These are phyloP conservation scores for Orthonyx spaldingii DNA, from an alignment of 2,113 vertebrate species.

Conservation along the genomic window DNA sequence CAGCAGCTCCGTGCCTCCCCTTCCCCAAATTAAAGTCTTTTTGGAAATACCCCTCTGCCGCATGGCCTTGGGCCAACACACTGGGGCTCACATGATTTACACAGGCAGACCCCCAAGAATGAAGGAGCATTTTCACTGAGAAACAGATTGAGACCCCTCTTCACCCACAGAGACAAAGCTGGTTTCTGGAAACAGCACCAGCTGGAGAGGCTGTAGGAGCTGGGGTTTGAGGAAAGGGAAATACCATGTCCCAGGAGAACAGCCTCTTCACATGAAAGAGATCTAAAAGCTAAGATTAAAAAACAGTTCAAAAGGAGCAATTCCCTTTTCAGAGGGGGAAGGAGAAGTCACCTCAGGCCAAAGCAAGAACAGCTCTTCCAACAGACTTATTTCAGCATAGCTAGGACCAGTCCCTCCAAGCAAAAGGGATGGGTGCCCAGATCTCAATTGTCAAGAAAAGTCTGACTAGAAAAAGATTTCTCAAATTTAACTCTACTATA, in stretches of 20 bases:
- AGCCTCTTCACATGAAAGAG: not conserved
- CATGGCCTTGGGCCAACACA: accelerated
- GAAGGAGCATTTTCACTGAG: not conserved
- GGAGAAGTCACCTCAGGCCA: not conserved
- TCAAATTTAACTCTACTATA: not conserved
- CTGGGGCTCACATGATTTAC: accelerated
- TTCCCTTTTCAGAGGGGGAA: not conserved
- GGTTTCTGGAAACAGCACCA: not conserved
- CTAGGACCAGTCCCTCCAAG: not conserved
- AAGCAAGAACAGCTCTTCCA: not conserved
- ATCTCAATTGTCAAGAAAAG: not conserved
- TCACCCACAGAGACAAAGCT: not conserved
- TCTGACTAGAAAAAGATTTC: not conserved
- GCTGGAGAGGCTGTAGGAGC: not conserved
- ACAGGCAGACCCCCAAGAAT: accelerated
- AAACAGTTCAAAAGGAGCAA: not conserved
- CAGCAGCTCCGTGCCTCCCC: not conserved
- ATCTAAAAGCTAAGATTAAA: not conserved
- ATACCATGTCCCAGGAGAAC: not conserved
- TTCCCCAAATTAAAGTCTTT: not conserved
- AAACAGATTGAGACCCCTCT: not conserved
- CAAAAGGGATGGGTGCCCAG: not conserved
- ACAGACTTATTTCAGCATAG: not conserved
- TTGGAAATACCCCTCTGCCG: not conserved
- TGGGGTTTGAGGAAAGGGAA: not conserved